Conservation (phyloP, 1,140 invertebrate genomes). For the Phenacoccus solenopsis region DNA sequence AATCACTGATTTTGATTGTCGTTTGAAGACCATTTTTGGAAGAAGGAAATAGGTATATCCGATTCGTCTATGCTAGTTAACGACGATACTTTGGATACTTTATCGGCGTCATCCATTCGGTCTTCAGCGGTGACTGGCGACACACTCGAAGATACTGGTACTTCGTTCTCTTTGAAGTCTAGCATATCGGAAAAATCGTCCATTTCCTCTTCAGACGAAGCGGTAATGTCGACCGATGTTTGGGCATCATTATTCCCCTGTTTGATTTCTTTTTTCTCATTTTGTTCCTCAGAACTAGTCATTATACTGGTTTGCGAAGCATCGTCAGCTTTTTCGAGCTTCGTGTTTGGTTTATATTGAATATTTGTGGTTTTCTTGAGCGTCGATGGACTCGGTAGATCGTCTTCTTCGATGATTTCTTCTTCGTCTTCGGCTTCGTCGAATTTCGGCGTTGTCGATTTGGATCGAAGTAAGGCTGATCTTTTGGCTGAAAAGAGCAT, state of each 20-base stretch:
- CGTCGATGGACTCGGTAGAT: neutral
- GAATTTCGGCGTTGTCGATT: conserved; percentile 25
- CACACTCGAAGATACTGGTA: neutral
- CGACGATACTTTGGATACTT: conserved; percentile 8
- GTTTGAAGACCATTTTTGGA: neutral
- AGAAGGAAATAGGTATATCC: neutral
- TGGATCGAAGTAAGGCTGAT: conserved; percentile 24
- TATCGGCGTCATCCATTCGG: neutral
- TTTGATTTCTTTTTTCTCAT: conserved; percentile 13
- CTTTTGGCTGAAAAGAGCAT: conserved; percentile 28
- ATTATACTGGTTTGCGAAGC: conserved; percentile 24
- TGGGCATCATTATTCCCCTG: neutral
- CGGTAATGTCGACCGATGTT: neutral
- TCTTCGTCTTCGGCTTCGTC: conserved; percentile 24
- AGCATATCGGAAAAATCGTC: neutral
- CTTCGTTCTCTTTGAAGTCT: neutral
- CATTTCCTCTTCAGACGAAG: neutral
- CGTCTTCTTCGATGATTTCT: neutral
- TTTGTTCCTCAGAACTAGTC: conserved; percentile 23
- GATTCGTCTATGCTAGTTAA: neutral
- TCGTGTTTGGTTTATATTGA: neutral
- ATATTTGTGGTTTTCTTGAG: neutral
- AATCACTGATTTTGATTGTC: conserved; percentile 7
- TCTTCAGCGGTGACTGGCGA: neutral
- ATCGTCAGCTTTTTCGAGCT: conserved; percentile 25